Percentiles rank a stretch among this genome's conserved stretches.
Evolutionary conservation across 64 coral and sea anemone species (phyloP).

Genomic region (Orbicella faveolata): DNA sequence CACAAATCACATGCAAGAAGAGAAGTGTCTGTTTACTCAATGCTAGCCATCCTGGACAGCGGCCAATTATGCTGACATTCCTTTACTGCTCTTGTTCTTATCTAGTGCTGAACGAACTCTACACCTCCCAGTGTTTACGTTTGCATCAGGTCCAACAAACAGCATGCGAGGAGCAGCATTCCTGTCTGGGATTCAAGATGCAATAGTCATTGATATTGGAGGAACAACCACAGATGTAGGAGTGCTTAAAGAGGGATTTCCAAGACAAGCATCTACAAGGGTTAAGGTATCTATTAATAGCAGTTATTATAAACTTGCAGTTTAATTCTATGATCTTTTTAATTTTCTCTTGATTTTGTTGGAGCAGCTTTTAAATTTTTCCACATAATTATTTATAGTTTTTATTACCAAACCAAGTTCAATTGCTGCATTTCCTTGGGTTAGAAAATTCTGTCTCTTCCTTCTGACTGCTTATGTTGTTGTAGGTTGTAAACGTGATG

Average conservation of each 20-base stretch:
- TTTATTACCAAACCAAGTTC: too few relatives aligned
- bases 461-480: too few relatives aligned
- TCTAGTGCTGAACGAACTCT: slow-evolving; percentile 52
- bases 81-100: not conserved
- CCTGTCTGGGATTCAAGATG: slow-evolving; percentile 70
- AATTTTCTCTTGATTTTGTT: too few relatives aligned
- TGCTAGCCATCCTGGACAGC: too few relatives aligned
- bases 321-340: too few relatives aligned
- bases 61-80: not conserved
- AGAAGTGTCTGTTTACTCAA: too few relatives aligned
- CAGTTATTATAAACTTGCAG: not conserved
- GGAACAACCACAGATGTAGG: slow-evolving; percentile 91
- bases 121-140: slow-evolving; percentile 83
- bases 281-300: slow-evolving; percentile 61
- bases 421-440: too few relatives aligned
- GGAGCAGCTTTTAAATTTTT: too few relatives aligned
- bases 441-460: too few relatives aligned
- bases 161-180: slow-evolving; percentile 92
- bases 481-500: too few relatives aligned
- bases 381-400: too few relatives aligned
- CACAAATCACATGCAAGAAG: too few relatives aligned
- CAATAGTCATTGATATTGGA: slow-evolving; percentile 94
- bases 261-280: slow-evolving; percentile 82
- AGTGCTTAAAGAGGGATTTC: slow-evolving; percentile 79
- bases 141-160: slow-evolving; percentile 96